Evolutionary conservation across 2,888 invertebrate genomes (phyloP), one percentile per base, ranked within the genome.

Genomic region (Melangyna quadrimaculata): DNA sequence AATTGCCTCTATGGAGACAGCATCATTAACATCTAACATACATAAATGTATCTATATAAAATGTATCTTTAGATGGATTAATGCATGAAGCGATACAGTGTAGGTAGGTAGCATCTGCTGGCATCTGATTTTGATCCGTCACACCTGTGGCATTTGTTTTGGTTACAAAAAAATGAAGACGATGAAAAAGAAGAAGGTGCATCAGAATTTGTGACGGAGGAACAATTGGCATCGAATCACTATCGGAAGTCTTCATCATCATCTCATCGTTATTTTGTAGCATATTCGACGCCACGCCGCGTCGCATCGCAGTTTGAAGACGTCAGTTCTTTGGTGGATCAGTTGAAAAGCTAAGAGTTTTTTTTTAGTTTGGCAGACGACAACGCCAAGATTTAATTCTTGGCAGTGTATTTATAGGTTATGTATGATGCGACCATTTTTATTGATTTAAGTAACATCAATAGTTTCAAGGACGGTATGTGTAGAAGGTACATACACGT

Each of bases 61-160:
- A 55, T 70, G 27, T 24, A 61, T 61, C 24, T 40, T 5, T 3
- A 27, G 40, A 40, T 40, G 40, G 27, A 61, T 61, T 40, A 37
- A 59, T 37, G 8, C 19, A 14, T n/a, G n/a, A n/a, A 40, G n/a
- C 17, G 29, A 8, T 61, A 24, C 37, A 29, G 14, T 61, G 40
- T 59, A 29, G 14, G 37, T 22, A 29, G 65, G 45, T 40, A 65
- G 71, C 65, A 81, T 59, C 75, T 71, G 65, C 51, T 81, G 51
- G 71, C 75, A 74, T 74, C 74, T 67, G 72, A 61, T 72, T 77
- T 72, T 67, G 53, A 78, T 78, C 78, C 61, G 78, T 82, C 78
- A 78, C 82, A 82, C 82, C 82, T 82, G 82, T 78, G 69, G 65
- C 65, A 78, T 82, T 82, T 65, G 43, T 69, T 77, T 81, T 75